Conservation (phyloP, 2,113 vertebrate species). For the Phainopepla nitens region DNA sequence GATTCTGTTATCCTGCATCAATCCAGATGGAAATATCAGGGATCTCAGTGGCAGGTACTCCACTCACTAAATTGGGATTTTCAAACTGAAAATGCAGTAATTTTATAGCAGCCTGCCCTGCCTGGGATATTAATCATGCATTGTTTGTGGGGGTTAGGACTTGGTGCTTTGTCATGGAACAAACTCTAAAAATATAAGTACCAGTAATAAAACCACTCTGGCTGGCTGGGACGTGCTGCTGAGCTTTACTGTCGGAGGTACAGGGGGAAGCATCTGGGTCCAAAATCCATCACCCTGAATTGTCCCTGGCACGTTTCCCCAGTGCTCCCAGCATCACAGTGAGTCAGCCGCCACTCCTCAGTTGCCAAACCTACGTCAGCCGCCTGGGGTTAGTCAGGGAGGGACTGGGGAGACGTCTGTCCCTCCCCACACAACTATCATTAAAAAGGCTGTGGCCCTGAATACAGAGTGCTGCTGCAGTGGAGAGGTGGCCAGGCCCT, state of each 20-base stretch:
- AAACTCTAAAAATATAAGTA: not conserved
- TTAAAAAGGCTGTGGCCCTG: not conserved
- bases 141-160: not conserved
- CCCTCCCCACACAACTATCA: not conserved
- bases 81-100: not conserved
- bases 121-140: not conserved
- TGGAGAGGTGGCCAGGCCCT: not conserved
- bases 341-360: not conserved
- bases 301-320: not conserved
- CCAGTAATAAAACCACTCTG: not conserved
- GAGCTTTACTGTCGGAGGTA: not conserved
- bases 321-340: fast-evolving
- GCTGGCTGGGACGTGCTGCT: not conserved
- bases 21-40: not conserved
- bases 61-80: not conserved
- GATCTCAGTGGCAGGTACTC: not conserved
- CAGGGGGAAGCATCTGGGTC: not conserved
- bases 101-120: not conserved
- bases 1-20: not conserved
- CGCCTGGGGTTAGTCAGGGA: not conserved
- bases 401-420: not conserved
- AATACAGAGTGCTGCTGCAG: not conserved
- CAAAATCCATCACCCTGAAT: not conserved
- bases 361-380: not conserved
- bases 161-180: not conserved